A percentile compares a stretch with the other conserved stretches of the same genome.
These are phyloP conservation scores for Nomada ferruginata DNA, from an alignment of 2,888 invertebrate genomes.

Conservation along the genomic window DNA sequence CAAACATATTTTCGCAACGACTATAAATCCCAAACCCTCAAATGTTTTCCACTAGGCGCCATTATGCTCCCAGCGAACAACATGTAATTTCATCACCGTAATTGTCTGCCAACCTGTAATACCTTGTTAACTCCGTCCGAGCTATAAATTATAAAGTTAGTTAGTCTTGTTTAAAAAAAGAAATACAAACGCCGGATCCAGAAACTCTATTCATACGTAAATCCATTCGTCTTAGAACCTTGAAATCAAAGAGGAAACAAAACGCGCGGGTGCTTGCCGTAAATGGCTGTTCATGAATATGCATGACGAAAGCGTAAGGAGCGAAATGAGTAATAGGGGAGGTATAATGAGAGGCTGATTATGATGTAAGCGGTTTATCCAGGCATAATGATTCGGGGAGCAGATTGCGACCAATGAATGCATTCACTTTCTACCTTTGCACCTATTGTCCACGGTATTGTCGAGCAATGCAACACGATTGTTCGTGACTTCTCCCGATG, in stretches of 20 bases:
- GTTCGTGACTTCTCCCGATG: conserved; percentile 30
- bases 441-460: conserved; percentile 53
- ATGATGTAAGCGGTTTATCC: conserved; percentile 68
- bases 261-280: conserved; percentile 23
- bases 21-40: too few relatives aligned
- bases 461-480: conserved; percentile 37
- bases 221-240: conserved; percentile 7
- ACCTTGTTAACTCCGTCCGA: background rate
- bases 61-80: too few relatives aligned
- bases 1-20: too few relatives aligned
- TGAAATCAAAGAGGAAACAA: conserved; percentile 44
- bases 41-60: too few relatives aligned
- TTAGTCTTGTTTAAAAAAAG: too few relatives aligned
- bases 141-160: too few relatives aligned
- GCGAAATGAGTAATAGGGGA: conserved; percentile 60
- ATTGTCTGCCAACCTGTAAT: background rate
- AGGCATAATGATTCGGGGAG: conserved; percentile 57
- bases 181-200: too few relatives aligned
- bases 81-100: too few relatives aligned
- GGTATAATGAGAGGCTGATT: conserved; percentile 60
- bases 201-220: background rate
- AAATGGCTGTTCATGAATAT: conserved; percentile 58
- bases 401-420: conserved; percentile 52
- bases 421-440: conserved; percentile 67
- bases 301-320: conserved; percentile 44